These are phyloP conservation scores for Campaea margaritaria DNA, from an alignment of 2,888 invertebrate genomes.

Conservation along the genomic window DNA sequence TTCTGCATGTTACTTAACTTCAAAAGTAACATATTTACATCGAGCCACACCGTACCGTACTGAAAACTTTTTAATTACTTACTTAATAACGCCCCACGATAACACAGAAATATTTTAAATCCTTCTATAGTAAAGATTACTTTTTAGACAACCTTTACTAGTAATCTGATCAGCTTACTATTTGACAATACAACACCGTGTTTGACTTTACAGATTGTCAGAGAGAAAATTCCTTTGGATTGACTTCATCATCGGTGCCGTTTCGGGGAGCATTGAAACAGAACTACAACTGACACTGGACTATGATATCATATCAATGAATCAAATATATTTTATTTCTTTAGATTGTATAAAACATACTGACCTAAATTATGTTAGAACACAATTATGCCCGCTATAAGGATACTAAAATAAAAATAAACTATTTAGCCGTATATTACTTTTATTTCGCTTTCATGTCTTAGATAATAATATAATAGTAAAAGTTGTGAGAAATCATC, in stretches of 20 bases:
- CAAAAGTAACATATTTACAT: no score
- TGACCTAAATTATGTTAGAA: background rate
- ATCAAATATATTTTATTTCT: background rate
- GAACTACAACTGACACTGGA: background rate
- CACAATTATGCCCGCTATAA: conserved; percentile 1
- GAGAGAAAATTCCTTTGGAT: conserved; percentile 90
- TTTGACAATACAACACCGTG: background rate
- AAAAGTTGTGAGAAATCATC: conserved; percentile 13
- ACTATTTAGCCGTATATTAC: conserved; percentile 9
- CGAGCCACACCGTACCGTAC: no score
- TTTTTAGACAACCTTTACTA: no score
- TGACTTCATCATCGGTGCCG: conserved; percentile 55
- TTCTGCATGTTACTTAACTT: no score
- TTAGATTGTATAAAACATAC: conserved; percentile 1
- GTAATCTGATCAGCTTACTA: background rate
- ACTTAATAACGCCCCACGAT: no score
- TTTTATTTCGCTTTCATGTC: conserved; percentile 8
- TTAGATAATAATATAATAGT: background rate
- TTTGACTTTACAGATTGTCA: conserved; percentile 87
- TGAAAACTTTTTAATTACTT: no score
- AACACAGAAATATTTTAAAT: no score
- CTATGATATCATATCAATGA: no score
- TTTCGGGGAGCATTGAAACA: no score
- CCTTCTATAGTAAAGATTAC: no score
- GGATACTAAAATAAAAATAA: conserved; percentile 18